Base-by-base conservation (phyloP, 2,113 vertebrate species). In the Cheilinus undulatus region DNA sequence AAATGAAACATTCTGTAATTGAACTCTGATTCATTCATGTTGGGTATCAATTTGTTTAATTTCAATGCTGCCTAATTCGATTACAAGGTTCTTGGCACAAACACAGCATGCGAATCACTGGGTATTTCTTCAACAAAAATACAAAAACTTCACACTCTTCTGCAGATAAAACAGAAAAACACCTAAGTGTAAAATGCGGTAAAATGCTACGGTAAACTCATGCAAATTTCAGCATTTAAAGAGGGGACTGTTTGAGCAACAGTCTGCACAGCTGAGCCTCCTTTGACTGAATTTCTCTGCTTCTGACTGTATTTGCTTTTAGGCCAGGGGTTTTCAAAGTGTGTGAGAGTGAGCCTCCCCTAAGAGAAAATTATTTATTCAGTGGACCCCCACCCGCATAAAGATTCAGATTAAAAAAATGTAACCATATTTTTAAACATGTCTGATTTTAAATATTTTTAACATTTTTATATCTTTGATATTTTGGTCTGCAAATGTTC, bases 1-100 rank as follows among this genome's bases (percentile, higher is more conserved):
- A 87, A 89, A 91, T 87, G 56, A 86, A 89, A 88, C 58, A 46
- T 60, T 62, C 51, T 56, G 36, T 86, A 88, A 88, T 86, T 91
- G 66, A 89, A 90, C 86, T 88, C 81, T 85, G 85, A 91, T 90
- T 88, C 42, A 73, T 78, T 75, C 32, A 20, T 57, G 63, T 66
- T 70, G 69, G 62, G 49, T 84, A 84, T 78, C 76, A 82, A 61
- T 92, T 89, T 78, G 64, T 70, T 73, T 82, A 81, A 70, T 90
- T 86, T 84, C 70, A 61, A 17, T 63, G 63, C 74, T 81, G 69
- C 60, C 59, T 86, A 69, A 87, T 92, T 91, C 67, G 62, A 86
- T 88, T 83, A 74, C 30, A 61, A 66, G 51, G 56, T 57, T 72
- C 73, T 69, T 50, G 76, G 54, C 59, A 80, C 53, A 61, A 53